Base-by-base conservation (phyloP, 2,797 vertebrate species). In the Remorina albescens region DNA sequence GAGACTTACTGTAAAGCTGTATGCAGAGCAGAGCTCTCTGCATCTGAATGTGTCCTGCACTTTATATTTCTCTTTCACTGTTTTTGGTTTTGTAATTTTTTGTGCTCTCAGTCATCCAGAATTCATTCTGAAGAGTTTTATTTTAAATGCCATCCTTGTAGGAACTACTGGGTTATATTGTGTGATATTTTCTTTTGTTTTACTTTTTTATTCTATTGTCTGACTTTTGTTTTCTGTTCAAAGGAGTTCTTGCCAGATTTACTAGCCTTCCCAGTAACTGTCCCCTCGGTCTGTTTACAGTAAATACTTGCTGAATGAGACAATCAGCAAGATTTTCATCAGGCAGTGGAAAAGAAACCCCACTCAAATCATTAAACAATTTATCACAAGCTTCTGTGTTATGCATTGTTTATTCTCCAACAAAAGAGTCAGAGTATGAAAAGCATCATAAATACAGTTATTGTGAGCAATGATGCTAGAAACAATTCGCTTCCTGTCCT, bases 11-110 rank as follows among this genome's bases (percentile, higher is more conserved):
- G 57, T 95, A 89, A 92, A 91, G 86, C 94, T 95, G 64, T 86
- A 71, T 77, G 81, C 76, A 77, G 83, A 83, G 87, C 30, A 6
- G 28, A 83, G 56, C 53, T 83, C 67, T 94, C 93, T 92, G 95
- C 92, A 88, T 89, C 92, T 95, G 95, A 95, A 95, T 94, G 94
- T 94, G 94, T 97, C 91, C 94, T 96, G 96, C 97, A 99, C 97
- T 98, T 98, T 98, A 97, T 95, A 96, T 94, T 94, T 93, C n/a
- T 95, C 41, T 60, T 93, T 73, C 26, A 67, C 57, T 62, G 23
- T 36, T 21, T 16, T 61, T 41, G 18, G 34, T 70, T 61, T 74
- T 50, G n/a, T 61, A 30, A 46, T 42, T 74, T 60, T 28, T 70
- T 66, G 50, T 78, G 50, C 39, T 28, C 28, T 15, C 59, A 21